phyloP scores from a whole-genome alignment of 2,113 vertebrate species.

The Apistogramma diplotaenia region DNA sequence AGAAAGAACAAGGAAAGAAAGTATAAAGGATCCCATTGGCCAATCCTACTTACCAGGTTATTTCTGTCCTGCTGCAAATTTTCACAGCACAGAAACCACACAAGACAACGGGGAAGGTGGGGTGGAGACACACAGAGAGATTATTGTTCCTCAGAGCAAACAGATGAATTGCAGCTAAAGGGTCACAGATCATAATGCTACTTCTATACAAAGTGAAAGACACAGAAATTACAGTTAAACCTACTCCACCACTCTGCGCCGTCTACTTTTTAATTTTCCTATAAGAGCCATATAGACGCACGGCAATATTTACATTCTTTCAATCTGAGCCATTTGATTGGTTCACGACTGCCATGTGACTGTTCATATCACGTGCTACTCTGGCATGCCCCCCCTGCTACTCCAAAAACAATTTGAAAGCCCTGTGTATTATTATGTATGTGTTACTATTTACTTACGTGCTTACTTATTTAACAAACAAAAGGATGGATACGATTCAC shows the following conservation, averaged over 20 bases:
- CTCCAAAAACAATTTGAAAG: too few relatives aligned
- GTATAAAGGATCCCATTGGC: slow-evolving; percentile 51
- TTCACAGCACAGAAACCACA: slow-evolving; percentile 80
- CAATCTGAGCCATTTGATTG: too few relatives aligned
- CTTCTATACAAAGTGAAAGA: background rate
- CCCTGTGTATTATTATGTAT: accelerated
- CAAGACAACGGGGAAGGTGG: slow-evolving; percentile 62
- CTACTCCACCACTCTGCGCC: too few relatives aligned
- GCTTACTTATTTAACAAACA: background rate
- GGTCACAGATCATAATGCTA: slow-evolving; percentile 22
- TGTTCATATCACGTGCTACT: too few relatives aligned
- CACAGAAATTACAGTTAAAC: background rate
- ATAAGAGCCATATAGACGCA: too few relatives aligned
- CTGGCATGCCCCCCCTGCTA: too few relatives aligned
- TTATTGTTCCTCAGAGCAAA: slow-evolving; percentile 72
- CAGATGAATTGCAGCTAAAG: slow-evolving; percentile 44
- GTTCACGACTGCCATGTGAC: too few relatives aligned
- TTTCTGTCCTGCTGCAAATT: slow-evolving; percentile 97
- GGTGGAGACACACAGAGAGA: slow-evolving; percentile 76
- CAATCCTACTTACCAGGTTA: slow-evolving; percentile 90
- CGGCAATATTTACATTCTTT: too few relatives aligned
- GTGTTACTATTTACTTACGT: background rate
- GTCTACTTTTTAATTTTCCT: too few relatives aligned
- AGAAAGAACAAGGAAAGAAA: slow-evolving; percentile 13
- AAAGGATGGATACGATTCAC: background rate